Conservation (phyloP, 53 echinoderm and acorn worm genomes). For the Antedon mediterranea region DNA sequence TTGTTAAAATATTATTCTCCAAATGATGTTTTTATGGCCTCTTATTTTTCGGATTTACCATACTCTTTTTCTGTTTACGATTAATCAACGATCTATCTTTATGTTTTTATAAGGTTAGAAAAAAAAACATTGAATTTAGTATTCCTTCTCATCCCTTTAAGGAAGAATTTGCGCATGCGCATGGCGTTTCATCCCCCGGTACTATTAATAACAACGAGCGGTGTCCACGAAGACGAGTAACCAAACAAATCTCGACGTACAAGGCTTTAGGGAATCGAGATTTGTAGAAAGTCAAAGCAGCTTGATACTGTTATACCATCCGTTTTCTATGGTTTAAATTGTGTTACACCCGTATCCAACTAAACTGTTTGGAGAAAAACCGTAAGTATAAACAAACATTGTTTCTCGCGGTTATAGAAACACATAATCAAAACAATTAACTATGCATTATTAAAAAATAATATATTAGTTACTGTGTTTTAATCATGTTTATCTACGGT, state of each 20-base stretch:
- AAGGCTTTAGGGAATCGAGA: background rate
- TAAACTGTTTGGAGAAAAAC: background rate
- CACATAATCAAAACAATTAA: too few relatives aligned
- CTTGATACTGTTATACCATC: background rate
- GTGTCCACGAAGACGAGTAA: background rate
- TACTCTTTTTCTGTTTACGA: too few relatives aligned
- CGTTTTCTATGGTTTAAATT: background rate
- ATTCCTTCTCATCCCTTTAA: background rate
- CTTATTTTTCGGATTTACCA: too few relatives aligned
- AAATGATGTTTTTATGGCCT: background rate
- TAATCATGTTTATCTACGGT: too few relatives aligned
- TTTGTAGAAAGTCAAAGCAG: background rate
- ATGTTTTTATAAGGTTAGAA: background rate
- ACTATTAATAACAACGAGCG: background rate
- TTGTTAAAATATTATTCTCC: background rate
- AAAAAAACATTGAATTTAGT: background rate
- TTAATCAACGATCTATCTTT: too few relatives aligned
- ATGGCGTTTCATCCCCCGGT: background rate
- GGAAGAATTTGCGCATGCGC: background rate
- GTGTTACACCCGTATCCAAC: background rate
- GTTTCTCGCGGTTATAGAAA: too few relatives aligned
- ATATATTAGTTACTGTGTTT: too few relatives aligned
- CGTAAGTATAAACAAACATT: too few relatives aligned
- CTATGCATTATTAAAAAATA: too few relatives aligned
- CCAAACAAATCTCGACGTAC: background rate